Evolutionary conservation across 1,140 invertebrate species (phyloP).

Genomic region (Ceratina calcarata): DNA sequence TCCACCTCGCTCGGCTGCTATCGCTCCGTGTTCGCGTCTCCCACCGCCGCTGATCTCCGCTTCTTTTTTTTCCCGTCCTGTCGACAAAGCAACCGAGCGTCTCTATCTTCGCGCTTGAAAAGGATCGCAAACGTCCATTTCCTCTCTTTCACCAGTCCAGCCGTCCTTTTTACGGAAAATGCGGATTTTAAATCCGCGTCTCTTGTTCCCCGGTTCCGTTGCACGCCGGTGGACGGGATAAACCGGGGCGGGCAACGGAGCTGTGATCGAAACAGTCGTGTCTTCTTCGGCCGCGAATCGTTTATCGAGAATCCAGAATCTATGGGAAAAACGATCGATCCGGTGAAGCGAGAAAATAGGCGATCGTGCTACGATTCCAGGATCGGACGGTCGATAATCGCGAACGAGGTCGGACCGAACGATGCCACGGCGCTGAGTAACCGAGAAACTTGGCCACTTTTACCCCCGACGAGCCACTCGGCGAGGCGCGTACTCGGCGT

Average conservation of each 20-base stretch:
- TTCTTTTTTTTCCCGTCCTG: background rate
- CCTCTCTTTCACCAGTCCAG: slow-evolving; percentile 50
- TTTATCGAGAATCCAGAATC: slow-evolving; percentile 60
- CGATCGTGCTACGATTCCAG: background rate
- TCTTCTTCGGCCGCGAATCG: slow-evolving; percentile 21
- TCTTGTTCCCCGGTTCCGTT: slow-evolving; percentile 34
- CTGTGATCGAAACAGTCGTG: background rate
- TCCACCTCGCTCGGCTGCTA: background rate
- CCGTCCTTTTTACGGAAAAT: slow-evolving; percentile 52
- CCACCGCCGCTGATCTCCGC: background rate
- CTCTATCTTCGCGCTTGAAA: slow-evolving; percentile 56
- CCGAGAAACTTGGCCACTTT: slow-evolving; percentile 35
- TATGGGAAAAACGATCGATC: background rate
- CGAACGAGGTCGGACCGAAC: background rate
- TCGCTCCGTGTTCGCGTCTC: background rate
- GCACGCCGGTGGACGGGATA: background rate
- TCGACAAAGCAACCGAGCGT: slow-evolving; percentile 22
- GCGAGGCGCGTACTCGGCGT: slow-evolving; percentile 32
- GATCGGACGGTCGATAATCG: background rate
- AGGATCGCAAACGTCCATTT: slow-evolving; percentile 56
- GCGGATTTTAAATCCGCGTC: slow-evolving; percentile 65
- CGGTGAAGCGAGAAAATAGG: background rate
- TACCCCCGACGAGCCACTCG: slow-evolving; percentile 7
- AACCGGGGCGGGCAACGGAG: too few relatives aligned
- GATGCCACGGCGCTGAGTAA: background rate